Conservation (phyloP, 2,113 vertebrate species). For the Narcine bancroftii region DNA sequence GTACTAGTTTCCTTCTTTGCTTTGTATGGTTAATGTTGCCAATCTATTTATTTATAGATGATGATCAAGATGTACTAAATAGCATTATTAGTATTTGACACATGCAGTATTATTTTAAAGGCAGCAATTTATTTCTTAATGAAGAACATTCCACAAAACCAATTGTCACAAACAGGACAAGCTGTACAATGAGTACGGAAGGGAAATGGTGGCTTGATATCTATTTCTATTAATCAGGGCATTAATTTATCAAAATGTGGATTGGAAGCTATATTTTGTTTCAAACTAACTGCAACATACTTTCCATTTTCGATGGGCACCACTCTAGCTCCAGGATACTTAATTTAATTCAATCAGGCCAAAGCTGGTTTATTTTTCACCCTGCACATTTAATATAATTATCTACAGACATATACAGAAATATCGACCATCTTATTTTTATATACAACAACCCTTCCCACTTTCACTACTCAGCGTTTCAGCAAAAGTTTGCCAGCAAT, state of each 20-base stretch:
- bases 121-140: not conserved
- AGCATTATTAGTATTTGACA: conserved; percentile 11
- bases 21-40: not conserved
- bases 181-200: not conserved
- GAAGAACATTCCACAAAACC: not conserved
- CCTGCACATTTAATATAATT: conserved; percentile 8
- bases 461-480: not conserved
- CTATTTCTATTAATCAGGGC: not conserved
- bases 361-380: not conserved
- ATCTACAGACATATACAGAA: not conserved
- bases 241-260: not conserved
- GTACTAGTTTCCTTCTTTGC: not conserved
- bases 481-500: conserved; percentile 22
- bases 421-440: not conserved
- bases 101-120: conserved; percentile 2
- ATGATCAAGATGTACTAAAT: conserved; percentile 27
- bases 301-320: not conserved
- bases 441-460: not conserved
- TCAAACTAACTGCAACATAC: not conserved
- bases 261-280: not conserved
- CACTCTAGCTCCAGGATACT: not conserved
- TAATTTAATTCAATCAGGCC: not conserved
- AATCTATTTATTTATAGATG: conserved; percentile 26
- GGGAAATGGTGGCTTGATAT: not conserved
- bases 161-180: too few relatives aligned